These are phyloP conservation scores for Formica aserva DNA, from an alignment of 2,888 invertebrate species.

Conservation along the genomic window DNA sequence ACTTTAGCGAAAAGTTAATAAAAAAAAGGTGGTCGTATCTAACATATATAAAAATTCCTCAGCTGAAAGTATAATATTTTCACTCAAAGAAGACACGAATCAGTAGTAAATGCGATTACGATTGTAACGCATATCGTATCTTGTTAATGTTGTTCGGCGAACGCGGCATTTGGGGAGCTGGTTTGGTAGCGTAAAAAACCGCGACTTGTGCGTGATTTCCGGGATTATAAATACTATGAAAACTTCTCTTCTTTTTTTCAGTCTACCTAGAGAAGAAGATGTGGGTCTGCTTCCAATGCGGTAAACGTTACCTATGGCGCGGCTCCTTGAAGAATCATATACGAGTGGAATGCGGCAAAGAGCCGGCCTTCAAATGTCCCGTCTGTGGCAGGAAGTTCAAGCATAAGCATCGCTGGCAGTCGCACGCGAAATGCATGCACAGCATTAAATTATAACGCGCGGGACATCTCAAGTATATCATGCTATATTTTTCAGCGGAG, in stretches of 20 bases:
- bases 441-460: slow-evolving; percentile 60
- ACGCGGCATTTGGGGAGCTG: neutral
- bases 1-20: neutral
- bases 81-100: neutral
- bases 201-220: neutral
- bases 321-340: slow-evolving; percentile 82
- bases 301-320: slow-evolving; percentile 81
- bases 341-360: slow-evolving; percentile 83
- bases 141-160: slow-evolving; percentile 1
- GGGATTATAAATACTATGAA: slow-evolving; percentile 7
- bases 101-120: neutral
- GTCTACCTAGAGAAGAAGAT: slow-evolving; percentile 61
- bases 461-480: neutral
- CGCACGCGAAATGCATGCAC: slow-evolving; percentile 76
- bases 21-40: neutral
- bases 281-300: slow-evolving; percentile 80
- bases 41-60: slow-evolving; percentile 3
- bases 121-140: neutral
- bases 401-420: slow-evolving; percentile 80
- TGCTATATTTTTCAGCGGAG: slow-evolving; percentile 33
- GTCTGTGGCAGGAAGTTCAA: slow-evolving; percentile 81
- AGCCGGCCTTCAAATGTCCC: slow-evolving; percentile 81
- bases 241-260: slow-evolving; percentile 73
- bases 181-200: slow-evolving; percentile 33
- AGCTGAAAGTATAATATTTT: slow-evolving; percentile 5